Percentiles rank a stretch among this genome's conserved stretches.
These are phyloP conservation scores for Nycticorax nycticorax DNA, from an alignment of 2,113 vertebrate genomes.

Conservation along the genomic window DNA sequence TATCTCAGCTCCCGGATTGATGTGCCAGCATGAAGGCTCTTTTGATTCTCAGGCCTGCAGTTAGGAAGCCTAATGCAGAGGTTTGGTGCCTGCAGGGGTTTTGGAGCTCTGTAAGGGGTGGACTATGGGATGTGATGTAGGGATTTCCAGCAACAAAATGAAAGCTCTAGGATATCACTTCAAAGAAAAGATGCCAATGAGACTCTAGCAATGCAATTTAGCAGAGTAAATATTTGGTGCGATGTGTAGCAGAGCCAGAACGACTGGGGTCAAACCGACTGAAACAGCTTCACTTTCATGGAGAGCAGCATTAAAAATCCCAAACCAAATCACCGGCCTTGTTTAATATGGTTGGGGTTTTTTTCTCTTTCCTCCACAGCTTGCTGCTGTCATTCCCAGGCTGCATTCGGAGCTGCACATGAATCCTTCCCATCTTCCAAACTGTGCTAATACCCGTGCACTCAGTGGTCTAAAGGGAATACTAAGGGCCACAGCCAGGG, in stretches of 20 bases:
- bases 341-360: not conserved
- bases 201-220: not conserved
- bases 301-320: not conserved
- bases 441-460: not conserved
- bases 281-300: not conserved
- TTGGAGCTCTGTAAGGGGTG: not conserved
- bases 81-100: not conserved
- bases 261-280: not conserved
- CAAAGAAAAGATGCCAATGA: slow-evolving; percentile 12
- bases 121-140: not conserved
- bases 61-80: not conserved
- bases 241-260: not conserved
- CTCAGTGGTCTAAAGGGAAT: not conserved
- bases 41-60: not conserved
- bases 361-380: not conserved
- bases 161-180: slow-evolving; percentile 37
- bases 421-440: not conserved
- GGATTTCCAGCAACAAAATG: slow-evolving; percentile 35
- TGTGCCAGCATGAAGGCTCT: not conserved
- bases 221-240: not conserved
- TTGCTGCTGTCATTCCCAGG: not conserved
- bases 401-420: not conserved
- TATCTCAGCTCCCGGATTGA: not conserved
- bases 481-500: not conserved
- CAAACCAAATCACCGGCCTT: not conserved